phyloP scores from a whole-genome alignment of 1,140 invertebrate genomes.

The Diachasmimorpha longicaudata region DNA sequence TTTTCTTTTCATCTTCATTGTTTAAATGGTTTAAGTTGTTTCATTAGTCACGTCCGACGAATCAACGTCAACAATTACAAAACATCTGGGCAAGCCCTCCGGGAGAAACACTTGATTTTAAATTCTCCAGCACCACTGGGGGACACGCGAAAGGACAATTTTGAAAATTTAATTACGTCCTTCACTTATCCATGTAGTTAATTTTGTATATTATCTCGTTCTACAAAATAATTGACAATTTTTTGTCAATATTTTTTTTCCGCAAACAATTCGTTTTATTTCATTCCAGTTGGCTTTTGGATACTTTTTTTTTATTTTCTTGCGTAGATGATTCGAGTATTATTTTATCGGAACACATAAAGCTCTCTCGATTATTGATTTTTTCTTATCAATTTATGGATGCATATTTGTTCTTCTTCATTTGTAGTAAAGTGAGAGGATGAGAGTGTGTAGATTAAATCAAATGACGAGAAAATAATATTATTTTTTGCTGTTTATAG shows the following conservation, averaged over 20 bases:
- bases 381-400: conserved; percentile 7
- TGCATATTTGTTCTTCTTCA: neutral
- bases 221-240: conserved; percentile 53
- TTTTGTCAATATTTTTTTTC: conserved; percentile 34
- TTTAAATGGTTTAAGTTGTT: neutral
- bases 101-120: neutral
- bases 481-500: neutral
- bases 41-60: conserved; percentile 5
- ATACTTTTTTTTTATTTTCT: neutral
- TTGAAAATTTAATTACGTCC: conserved; percentile 2
- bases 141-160: neutral
- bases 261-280: neutral
- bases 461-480: neutral
- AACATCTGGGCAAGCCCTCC: neutral
- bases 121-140: neutral
- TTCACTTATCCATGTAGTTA: conserved; percentile 12
- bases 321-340: neutral
- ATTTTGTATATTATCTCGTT: conserved; percentile 29
- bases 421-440: neutral
- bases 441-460: neutral
- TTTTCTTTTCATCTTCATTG: neutral
- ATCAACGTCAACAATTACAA: conserved; percentile 2
- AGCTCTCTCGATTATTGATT: conserved; percentile 35
- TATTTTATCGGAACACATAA: conserved; percentile 31
- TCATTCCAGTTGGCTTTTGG: neutral